Evolutionary conservation across 2,113 vertebrate species (phyloP).

Genomic region (Aptenodytes patagonicus): DNA sequence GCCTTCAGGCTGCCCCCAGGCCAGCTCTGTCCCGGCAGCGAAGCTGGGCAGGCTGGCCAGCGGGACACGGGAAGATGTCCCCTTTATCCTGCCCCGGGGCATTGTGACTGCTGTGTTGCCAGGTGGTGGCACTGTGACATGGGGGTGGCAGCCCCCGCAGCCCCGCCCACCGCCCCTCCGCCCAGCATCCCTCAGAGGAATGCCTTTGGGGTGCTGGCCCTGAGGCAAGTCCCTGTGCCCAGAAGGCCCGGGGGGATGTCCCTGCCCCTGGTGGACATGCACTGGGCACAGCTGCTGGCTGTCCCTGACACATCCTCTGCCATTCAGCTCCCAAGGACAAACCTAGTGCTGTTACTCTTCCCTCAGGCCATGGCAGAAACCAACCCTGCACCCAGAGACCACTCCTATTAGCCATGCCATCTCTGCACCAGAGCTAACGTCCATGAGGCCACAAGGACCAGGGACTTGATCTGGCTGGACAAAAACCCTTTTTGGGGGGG

Average conservation of each 20-base stretch:
- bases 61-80: not conserved
- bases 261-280: not conserved
- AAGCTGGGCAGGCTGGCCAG: not conserved
- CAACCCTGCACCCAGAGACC: not conserved
- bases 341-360: not conserved
- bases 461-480: not conserved
- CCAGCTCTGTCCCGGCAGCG: not conserved
- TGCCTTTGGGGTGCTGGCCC: too few relatives aligned
- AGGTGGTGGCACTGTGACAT: not conserved
- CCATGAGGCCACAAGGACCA: not conserved
- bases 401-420: not conserved
- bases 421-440: not conserved
- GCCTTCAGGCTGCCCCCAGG: not conserved
- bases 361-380: not conserved
- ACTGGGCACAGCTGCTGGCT: not conserved
- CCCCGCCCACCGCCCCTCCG: fast-evolving
- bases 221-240: not conserved
- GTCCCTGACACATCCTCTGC: not conserved
- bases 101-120: not conserved
- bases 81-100: not conserved
- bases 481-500: not conserved
- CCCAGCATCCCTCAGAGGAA: not conserved
- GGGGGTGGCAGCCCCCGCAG: not conserved
- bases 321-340: not conserved
- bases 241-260: too few relatives aligned